Percentiles rank a stretch among this genome's conserved stretches.
Conservation (phyloP, 2,113 vertebrate genomes). For the Sminthopsis crassicaudata region DNA sequence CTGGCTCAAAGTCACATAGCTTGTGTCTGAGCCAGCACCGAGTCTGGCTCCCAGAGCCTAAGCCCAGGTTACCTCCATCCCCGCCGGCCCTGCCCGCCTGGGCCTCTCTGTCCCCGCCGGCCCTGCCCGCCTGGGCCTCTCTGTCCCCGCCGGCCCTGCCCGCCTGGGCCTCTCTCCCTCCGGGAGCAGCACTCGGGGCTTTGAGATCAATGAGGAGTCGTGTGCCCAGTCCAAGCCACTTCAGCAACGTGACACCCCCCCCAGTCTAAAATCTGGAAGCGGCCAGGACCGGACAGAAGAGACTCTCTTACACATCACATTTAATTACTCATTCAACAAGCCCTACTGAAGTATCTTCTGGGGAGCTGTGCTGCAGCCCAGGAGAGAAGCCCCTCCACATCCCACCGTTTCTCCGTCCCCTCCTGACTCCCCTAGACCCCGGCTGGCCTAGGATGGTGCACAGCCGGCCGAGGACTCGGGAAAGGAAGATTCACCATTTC, state of each 20-base stretch:
- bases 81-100: background rate
- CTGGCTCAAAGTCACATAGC: background rate
- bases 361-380: accelerated
- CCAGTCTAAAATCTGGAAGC: background rate
- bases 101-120: background rate
- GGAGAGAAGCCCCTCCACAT: background rate
- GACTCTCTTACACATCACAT: background rate
- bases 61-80: background rate
- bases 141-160: no score
- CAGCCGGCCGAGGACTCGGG: background rate
- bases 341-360: background rate
- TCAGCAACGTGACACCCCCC: background rate
- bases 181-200: background rate
- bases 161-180: background rate
- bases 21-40: background rate
- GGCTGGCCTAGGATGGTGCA: background rate
- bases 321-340: background rate
- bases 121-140: no score
- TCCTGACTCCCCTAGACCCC: background rate
- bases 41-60: background rate
- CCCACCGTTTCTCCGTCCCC: background rate
- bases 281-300: background rate
- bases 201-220: background rate
- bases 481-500: background rate
- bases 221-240: background rate